A percentile compares a stretch with the other conserved stretches of the same genome.
Conservation (phyloP, 2,113 vertebrate species). For the Pipra filicauda region DNA sequence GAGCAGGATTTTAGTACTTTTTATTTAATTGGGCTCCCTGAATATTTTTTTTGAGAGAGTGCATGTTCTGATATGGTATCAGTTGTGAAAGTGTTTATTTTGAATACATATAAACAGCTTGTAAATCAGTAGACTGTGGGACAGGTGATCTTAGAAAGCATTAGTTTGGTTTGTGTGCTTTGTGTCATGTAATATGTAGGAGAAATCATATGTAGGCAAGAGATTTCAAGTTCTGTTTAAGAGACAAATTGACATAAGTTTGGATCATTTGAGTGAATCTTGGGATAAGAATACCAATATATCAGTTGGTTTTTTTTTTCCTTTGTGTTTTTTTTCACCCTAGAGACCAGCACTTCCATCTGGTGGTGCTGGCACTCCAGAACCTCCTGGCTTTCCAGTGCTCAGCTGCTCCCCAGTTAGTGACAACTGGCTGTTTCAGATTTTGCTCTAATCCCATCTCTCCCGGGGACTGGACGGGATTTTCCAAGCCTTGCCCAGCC, state of each 20-base stretch:
- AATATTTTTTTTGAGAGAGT: background rate
- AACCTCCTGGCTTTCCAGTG: background rate
- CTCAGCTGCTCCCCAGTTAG: background rate
- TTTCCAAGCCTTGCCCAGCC: background rate
- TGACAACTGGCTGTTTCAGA: background rate
- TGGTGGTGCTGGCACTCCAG: background rate
- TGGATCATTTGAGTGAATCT: background rate
- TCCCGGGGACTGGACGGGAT: background rate
- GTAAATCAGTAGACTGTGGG: background rate
- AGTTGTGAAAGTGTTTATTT: background rate
- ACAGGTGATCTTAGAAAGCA: background rate
- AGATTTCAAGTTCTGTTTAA: background rate
- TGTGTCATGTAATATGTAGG: background rate
- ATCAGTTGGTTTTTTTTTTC: fast-evolving
- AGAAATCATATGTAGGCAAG: background rate
- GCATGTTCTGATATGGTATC: background rate
- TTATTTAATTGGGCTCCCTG: background rate
- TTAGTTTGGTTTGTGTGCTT: background rate
- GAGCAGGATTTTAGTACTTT: background rate
- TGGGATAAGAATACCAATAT: background rate
- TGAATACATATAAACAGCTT: background rate
- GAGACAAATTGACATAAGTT: background rate
- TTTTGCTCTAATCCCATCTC: background rate
- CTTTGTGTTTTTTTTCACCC: background rate
- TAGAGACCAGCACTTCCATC: background rate